Conservation (phyloP, 1,140 invertebrate genomes). For the Tetramorium parvispinum region DNA sequence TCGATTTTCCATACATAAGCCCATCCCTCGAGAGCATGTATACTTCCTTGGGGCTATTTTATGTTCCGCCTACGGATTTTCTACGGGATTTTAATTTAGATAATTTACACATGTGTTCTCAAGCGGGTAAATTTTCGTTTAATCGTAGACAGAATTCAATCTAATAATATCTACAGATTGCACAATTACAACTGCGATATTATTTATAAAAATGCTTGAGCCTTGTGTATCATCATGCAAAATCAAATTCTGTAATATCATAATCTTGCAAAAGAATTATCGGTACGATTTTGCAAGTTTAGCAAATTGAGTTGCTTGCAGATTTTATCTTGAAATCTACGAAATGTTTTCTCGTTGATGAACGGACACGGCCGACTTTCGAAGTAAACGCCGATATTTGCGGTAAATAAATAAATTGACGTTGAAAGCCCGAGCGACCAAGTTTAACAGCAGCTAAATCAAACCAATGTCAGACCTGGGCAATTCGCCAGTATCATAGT, state of each 20-base stretch:
- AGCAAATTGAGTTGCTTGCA: not conserved
- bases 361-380: not conserved
- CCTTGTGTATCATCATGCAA: not conserved
- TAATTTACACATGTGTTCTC: not conserved
- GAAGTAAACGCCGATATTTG: constrained; percentile 2
- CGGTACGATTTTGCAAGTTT: not conserved
- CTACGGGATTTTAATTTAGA: not conserved
- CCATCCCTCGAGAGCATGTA: not conserved
- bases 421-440: not conserved
- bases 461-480: not conserved
- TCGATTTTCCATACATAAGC: constrained; percentile 40
- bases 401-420: constrained; percentile 30
- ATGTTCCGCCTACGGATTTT: not conserved
- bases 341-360: not conserved
- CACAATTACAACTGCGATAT: not conserved
- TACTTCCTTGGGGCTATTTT: not conserved
- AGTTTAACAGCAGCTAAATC: constrained; percentile 19
- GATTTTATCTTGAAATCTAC: not conserved
- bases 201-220: not conserved
- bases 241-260: not conserved
- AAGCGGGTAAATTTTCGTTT: not conserved
- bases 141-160: not conserved
- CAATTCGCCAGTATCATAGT: not conserved
- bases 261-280: not conserved
- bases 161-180: not conserved